Evolutionary conservation across 2,797 vertebrate species (phyloP).

Genomic region (Danio choprae): DNA sequence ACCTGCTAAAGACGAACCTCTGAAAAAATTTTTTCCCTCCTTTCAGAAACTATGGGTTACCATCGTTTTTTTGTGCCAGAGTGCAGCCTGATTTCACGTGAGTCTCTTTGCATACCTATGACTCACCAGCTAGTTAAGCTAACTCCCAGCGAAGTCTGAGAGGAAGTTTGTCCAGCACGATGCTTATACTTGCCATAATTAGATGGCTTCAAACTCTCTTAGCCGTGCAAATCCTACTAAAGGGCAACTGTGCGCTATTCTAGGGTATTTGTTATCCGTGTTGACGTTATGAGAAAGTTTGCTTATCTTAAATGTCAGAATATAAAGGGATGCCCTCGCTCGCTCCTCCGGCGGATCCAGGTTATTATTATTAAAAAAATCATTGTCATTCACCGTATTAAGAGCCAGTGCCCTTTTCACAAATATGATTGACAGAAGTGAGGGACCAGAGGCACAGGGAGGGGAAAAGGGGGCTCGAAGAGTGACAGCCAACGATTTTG

Average conservation of each 20-base stretch:
- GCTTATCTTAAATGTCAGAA: slow-evolving; percentile 76
- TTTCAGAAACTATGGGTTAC: neutral
- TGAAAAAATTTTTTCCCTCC: neutral
- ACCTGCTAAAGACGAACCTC: neutral
- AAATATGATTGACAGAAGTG: slow-evolving; percentile 68
- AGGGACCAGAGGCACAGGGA: slow-evolving; percentile 53
- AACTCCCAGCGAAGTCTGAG: slow-evolving; percentile 43
- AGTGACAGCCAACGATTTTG: slow-evolving; percentile 58
- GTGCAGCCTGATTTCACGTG: slow-evolving; percentile 9
- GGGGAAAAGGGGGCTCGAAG: slow-evolving; percentile 33
- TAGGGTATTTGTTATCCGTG: slow-evolving; percentile 60
- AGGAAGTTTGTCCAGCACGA: slow-evolving; percentile 56
- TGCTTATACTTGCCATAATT: slow-evolving; percentile 59
- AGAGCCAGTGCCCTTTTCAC: slow-evolving; percentile 74
- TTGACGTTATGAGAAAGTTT: slow-evolving; percentile 65
- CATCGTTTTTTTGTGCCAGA: neutral
- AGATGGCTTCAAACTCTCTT: slow-evolving; percentile 62
- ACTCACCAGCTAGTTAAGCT: slow-evolving; percentile 54
- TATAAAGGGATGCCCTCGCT: slow-evolving; percentile 56
- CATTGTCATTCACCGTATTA: slow-evolving; percentile 72
- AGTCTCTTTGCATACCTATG: slow-evolving; percentile 37
- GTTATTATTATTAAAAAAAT: slow-evolving; percentile 77
- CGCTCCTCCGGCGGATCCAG: slow-evolving; percentile 59
- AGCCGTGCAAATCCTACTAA: slow-evolving; percentile 58
- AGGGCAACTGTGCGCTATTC: slow-evolving; percentile 59